These are phyloP conservation scores for Rotaria socialis DNA, from an alignment of 2,888 invertebrate species.

Conservation along the genomic window DNA sequence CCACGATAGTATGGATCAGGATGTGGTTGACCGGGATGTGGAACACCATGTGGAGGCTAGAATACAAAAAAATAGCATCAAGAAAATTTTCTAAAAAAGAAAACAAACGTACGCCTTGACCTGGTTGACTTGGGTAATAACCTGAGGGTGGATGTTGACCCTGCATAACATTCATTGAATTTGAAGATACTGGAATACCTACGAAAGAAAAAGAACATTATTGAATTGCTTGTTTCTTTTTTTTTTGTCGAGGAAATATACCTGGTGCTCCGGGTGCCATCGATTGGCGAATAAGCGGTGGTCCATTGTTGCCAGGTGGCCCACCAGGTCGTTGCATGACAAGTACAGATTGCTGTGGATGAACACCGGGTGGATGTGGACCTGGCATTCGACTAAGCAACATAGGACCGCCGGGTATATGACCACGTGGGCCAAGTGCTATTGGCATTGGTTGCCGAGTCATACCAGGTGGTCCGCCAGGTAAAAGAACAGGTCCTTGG, in stretches of 20 bases:
- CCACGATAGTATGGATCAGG: slow-evolving; percentile 33
- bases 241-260: background rate
- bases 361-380: slow-evolving; percentile 11
- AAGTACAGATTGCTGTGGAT: background rate
- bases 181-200: background rate
- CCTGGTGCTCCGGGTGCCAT: background rate
- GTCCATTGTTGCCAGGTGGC: background rate
- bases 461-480: background rate
- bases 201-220: background rate
- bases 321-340: slow-evolving; percentile 29
- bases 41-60: background rate
- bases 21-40: slow-evolving; percentile 5
- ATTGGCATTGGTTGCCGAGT: background rate
- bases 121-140: background rate
- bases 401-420: background rate
- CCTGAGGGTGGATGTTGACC: slow-evolving; percentile 14
- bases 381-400: background rate
- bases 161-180: background rate
- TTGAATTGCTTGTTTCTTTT: background rate
- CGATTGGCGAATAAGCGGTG: background rate
- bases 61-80: background rate
- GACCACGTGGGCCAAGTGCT: background rate
- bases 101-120: background rate
- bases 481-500: background rate
- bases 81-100: background rate